Base-by-base conservation (phyloP, 2,888 invertebrate species). In the Stictocephala bisonia region DNA sequence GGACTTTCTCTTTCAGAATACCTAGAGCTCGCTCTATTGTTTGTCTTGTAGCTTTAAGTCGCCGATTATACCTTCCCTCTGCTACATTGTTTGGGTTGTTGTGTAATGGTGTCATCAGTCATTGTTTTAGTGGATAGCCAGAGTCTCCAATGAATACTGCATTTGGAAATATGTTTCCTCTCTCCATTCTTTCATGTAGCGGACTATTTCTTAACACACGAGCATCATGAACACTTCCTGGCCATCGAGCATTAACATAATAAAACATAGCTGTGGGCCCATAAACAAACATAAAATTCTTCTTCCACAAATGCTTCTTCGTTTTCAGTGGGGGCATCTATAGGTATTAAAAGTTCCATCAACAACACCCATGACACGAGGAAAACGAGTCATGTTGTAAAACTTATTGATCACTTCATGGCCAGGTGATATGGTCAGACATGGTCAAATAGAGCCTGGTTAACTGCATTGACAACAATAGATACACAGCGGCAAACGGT, bases 171-270 rank as follows among this genome's bases (percentile, higher is more conserved):
- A 68, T 71, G 26, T 50, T 24, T 3, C 24, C 50, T 50, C 24
- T 6, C 24, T 50, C 18, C 7, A 50, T 9, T 3, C 50, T 4
- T 7, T 4, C 20, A 50, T 18, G 24, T 24, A 50, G 20, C 20
- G 20, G 20, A n/a, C 50, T 50, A 24, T 50, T 75, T 9, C 75
- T 29, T 22, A 74, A 53, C 67, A 79, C 79, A 26, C 78, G 48
- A 26, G 78, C 73, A 58, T 79, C 78, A 69, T 80, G 77, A 1
- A 79, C 78, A 68, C 78, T 79, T 3, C 79, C 79, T 44, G 80
- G 77, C 75, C 78, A 79, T 41, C 79, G 77, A 11, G 77, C 77
- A 71, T 78, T 79, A 50, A 80, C 70, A 35, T 75, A 77, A 26
- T 26, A 53, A 1, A 53, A 6, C 20, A 3, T 7, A 27, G 27